phyloP scores from a whole-genome alignment of 2,113 vertebrate species.

The Opisthocomus hoazin region DNA sequence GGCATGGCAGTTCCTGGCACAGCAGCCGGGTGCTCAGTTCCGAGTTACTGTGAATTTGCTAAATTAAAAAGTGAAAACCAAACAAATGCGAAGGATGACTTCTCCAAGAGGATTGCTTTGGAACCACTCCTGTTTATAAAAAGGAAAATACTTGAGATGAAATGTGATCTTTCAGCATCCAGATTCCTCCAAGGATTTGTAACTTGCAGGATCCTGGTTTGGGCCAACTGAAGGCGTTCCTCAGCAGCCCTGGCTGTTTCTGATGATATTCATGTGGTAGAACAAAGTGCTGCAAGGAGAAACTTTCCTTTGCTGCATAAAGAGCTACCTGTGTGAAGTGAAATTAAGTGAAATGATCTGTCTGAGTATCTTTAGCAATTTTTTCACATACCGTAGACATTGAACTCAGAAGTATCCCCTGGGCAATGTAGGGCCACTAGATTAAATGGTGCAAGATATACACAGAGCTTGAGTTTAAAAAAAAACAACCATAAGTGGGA shows the following conservation, averaged over 20 bases:
- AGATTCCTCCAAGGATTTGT: slow-evolving; percentile 49
- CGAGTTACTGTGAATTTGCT: slow-evolving; percentile 5
- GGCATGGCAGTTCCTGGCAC: slow-evolving; percentile 24
- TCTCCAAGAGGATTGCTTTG: slow-evolving; percentile 43
- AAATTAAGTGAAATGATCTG: not conserved
- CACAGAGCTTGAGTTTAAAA: not conserved
- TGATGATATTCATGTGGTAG: not conserved
- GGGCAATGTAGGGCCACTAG: not conserved
- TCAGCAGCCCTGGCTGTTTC: not conserved
- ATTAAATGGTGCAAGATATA: not conserved
- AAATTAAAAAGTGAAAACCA: slow-evolving; percentile 35
- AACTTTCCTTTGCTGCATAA: not conserved
- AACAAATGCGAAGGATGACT: slow-evolving; percentile 23
- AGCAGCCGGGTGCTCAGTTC: accelerated
- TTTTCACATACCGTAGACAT: not conserved
- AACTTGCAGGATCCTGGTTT: not conserved
- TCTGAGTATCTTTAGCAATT: not conserved
- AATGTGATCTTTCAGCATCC: slow-evolving; percentile 44
- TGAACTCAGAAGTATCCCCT: not conserved
- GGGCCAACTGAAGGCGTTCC: slow-evolving; percentile 9
- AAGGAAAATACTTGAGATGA: slow-evolving; percentile 42
- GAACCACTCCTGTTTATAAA: slow-evolving; percentile 38
- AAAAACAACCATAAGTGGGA: not conserved
- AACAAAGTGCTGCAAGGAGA: not conserved
- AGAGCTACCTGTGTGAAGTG: not conserved